Base-by-base conservation (phyloP, 2,888 invertebrate species). In the Epinotia bilunana region DNA sequence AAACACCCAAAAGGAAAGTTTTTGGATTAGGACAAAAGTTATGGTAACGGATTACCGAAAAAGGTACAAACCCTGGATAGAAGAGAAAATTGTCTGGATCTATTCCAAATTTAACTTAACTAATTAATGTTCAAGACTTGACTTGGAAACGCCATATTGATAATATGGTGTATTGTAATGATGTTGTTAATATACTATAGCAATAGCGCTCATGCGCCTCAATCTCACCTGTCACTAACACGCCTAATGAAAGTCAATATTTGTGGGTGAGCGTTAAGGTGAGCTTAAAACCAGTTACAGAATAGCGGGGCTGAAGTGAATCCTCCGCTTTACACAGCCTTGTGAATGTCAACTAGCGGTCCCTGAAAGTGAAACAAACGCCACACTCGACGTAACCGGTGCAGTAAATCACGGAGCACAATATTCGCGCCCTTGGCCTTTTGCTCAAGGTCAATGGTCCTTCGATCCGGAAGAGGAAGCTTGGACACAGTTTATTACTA, bases 361-460 rank as follows among this genome's bases (percentile, higher is more conserved):
- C 49, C 5, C 49, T 28, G 23, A 12, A 16, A 49, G 49, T 49
- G 57, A 57, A 12, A 18, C 18, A 57, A 57, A n/a, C 53, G 53
- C 53, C 23, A 28, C 23, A 60, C 23, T 23, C 28, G 28, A 60
- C 58, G 58, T 60, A 33, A n/a, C 33, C 7, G 20, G 9, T 57
- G n/a, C 49, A 16, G 49, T 62, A 67, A 53, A 73, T 73, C 68
- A 68, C 55, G 13, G 55, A 55, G 12, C 28, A 60, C 73, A 73
- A 73, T 73, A 73, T 53, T 5, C 13, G 39, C 13, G 61, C 16
- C 73, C 73, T 73, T 73, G 73, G 61, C 67, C 61, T 39, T 20
- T 12, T 28, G n/a, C 62, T 46, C 61, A 73, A 73, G 61, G 73
- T 61, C 73, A 60, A 73, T 61, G 55, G 67, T 68, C 73, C 73